Conservation (phyloP, 1,140 invertebrate genomes). For the Drosophila willistoni region DNA sequence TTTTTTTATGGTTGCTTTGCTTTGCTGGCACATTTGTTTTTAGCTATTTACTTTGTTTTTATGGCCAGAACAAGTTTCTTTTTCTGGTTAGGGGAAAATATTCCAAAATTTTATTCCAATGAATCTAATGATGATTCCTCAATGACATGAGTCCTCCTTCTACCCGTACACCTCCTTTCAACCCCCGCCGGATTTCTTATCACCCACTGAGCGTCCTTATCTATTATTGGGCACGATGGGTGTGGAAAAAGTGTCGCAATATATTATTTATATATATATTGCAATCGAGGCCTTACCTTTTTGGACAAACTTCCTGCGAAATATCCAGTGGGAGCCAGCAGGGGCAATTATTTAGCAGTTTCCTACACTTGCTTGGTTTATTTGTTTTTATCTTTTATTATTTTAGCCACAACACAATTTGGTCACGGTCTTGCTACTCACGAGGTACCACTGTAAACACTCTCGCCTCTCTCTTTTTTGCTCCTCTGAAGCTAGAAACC, state of each 20-base stretch:
- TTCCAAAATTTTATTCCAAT: not conserved
- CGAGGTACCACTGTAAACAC: slow-evolving; percentile 14
- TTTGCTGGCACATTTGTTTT: slow-evolving; percentile 17
- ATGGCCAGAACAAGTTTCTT: slow-evolving; percentile 37
- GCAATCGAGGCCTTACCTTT: slow-evolving; percentile 43
- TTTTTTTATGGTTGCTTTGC: slow-evolving; percentile 24
- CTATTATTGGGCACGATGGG: slow-evolving; percentile 42
- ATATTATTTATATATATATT: slow-evolving; percentile 30
- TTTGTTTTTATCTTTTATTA: slow-evolving; percentile 34
- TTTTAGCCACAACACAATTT: slow-evolving; percentile 48
- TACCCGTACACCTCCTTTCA: not conserved
- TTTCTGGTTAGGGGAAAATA: slow-evolving; percentile 7
- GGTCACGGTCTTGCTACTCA: not conserved
- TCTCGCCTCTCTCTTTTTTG: not conserved
- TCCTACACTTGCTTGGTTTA: slow-evolving; percentile 20
- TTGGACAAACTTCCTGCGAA: slow-evolving; percentile 26
- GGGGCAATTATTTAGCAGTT: slow-evolving; percentile 27
- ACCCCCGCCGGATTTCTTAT: slow-evolving; percentile 4
- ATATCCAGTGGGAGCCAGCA: slow-evolving; percentile 44
- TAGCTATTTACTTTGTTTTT: slow-evolving; percentile 14
- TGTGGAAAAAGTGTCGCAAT: slow-evolving; percentile 31
- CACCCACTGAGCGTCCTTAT: slow-evolving; percentile 13
- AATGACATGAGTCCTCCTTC: slow-evolving; percentile 10
- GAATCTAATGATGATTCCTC: not conserved
- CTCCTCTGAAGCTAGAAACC: slow-evolving; percentile 10